A percentile compares a stretch with the other conserved stretches of the same genome.
These are phyloP conservation scores for Octomys mimax DNA, from an alignment of 2,797 vertebrate genomes.

Conservation along the genomic window DNA sequence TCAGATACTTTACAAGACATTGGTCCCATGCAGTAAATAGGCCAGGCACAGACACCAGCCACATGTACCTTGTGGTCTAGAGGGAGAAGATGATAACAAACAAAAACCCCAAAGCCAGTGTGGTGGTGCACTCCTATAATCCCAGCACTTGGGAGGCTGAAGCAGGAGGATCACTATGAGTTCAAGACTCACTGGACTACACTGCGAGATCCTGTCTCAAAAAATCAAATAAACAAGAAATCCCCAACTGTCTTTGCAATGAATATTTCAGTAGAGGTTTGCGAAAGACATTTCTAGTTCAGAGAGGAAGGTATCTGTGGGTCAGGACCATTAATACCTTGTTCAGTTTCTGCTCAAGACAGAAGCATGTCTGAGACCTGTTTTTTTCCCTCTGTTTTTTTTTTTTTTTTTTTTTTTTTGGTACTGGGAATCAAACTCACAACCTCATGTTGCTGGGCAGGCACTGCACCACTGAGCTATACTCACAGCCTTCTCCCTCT, in stretches of 20 bases:
- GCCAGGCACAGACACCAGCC: not conserved
- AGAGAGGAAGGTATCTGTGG: not conserved
- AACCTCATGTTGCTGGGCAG: too few species aligned
- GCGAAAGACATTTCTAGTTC: not conserved
- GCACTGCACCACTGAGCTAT: too few species aligned
- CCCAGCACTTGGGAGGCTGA: not conserved
- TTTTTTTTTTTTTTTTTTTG: too few species aligned
- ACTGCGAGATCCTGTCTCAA: not conserved
- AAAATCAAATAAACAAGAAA: not conserved
- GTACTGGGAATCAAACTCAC: too few species aligned
- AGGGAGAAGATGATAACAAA: conserved; percentile 10
- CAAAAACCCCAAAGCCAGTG: not conserved
- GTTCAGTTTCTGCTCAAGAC: not conserved
- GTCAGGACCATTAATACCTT: not conserved
- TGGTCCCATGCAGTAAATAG: not conserved
- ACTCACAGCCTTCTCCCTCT: not conserved
- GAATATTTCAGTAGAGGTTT: not conserved
- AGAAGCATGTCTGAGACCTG: not conserved
- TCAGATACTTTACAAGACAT: not conserved
- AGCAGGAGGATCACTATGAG: not conserved
- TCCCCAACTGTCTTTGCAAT: not conserved
- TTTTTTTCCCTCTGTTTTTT: too few species aligned
- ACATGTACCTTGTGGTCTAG: not conserved
- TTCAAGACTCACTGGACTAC: not conserved
- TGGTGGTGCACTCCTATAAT: not conserved